These are phyloP conservation scores for Alca torda DNA, from an alignment of 2,797 vertebrate genomes.

Conservation along the genomic window DNA sequence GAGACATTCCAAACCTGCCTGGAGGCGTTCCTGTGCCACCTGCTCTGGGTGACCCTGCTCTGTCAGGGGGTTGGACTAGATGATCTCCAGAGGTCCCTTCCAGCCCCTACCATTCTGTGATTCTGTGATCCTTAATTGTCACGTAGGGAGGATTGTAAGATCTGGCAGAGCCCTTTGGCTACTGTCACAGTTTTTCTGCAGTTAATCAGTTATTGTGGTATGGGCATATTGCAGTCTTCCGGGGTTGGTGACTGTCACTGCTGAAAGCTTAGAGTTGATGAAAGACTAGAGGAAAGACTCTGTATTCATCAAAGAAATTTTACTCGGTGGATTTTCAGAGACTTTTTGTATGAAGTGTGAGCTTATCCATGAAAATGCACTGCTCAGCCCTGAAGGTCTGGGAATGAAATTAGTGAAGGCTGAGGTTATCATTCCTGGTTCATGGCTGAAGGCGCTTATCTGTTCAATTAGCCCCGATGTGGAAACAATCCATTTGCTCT, in stretches of 20 bases:
- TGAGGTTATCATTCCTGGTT: neutral
- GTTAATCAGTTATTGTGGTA: neutral
- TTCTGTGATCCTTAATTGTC: too few species aligned
- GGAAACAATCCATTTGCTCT: neutral
- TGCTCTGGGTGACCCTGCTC: too few species aligned
- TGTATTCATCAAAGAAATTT: neutral
- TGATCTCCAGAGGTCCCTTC: too few species aligned
- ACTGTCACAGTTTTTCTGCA: neutral
- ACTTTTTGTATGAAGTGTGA: neutral
- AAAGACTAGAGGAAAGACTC: neutral
- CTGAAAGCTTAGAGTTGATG: neutral
- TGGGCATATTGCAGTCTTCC: neutral
- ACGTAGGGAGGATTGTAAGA: too few species aligned
- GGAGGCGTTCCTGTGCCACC: too few species aligned
- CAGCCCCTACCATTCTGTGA: too few species aligned
- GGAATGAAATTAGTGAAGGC: neutral
- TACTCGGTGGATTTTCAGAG: neutral
- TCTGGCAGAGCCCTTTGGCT: neutral
- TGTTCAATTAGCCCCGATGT: neutral
- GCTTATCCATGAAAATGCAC: neutral
- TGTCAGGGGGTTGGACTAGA: too few species aligned
- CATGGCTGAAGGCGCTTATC: neutral
- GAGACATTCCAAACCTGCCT: too few species aligned
- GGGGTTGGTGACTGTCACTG: neutral
- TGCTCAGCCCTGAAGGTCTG: neutral